Conservation (phyloP, 2,888 invertebrate genomes). For the Corythucha ciliata region DNA sequence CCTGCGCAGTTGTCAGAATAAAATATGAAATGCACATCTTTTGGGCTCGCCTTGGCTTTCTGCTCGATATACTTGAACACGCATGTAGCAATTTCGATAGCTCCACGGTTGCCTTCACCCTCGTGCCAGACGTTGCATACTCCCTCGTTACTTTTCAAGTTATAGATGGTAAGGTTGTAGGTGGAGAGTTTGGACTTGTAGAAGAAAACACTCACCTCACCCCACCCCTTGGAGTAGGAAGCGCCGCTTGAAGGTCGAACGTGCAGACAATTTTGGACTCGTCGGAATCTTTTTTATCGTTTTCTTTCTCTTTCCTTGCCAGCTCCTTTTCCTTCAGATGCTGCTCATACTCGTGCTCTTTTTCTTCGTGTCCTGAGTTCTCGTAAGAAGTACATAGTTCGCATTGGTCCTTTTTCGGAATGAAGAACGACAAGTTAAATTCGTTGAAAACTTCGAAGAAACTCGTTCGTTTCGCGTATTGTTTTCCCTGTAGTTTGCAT, state of each 20-base stretch:
- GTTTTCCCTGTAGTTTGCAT: not conserved
- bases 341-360: not conserved
- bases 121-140: conserved; percentile 33
- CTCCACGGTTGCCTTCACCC: conserved; percentile 26
- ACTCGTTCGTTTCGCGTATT: not conserved
- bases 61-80: not conserved
- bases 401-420: conserved; percentile 16
- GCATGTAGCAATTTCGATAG: conserved; percentile 25
- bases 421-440: conserved; percentile 10
- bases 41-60: not conserved
- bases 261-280: conserved; percentile 9
- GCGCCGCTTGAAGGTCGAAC: conserved; percentile 8
- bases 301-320: not conserved
- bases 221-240: conserved; percentile 2
- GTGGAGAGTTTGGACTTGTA: conserved; percentile 8
- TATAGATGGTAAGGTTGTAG: conserved; percentile 5
- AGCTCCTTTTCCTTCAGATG: conserved; percentile 1
- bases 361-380: not conserved
- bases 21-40: conserved; percentile 6
- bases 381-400: conserved; percentile 5
- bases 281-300: not conserved
- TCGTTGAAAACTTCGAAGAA: conserved; percentile 14
- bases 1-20: not conserved
- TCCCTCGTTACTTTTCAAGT: conserved; percentile 2
- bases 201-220: conserved; percentile 11